Percentiles rank a stretch among this genome's conserved stretches.
These are phyloP conservation scores for Cepaea hortensis DNA, from an alignment of 2,888 invertebrate species.

Conservation along the genomic window DNA sequence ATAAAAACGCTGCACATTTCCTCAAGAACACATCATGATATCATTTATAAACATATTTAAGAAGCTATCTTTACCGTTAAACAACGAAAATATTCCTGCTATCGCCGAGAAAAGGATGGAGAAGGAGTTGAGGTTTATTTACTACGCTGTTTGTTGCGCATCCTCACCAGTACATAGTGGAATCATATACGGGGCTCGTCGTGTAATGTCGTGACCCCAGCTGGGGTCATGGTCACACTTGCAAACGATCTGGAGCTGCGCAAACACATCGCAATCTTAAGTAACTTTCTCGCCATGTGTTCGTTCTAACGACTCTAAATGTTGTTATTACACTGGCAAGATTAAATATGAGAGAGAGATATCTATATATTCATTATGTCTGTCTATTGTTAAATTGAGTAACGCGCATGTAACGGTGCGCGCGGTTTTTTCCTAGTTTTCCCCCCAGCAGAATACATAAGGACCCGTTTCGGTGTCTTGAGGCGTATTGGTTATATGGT, in stretches of 20 bases:
- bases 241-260: conserved; percentile 14
- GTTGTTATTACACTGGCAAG: no score
- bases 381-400: no score
- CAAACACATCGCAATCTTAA: neutral
- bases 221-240: conserved; percentile 26
- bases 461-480: no score
- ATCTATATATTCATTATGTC: no score
- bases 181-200: conserved; percentile 23
- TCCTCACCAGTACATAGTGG: conserved; percentile 2
- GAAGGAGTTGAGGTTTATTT: conserved; percentile 1
- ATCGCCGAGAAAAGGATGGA: neutral
- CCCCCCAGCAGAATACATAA: no score
- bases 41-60: neutral
- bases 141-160: conserved; percentile 15
- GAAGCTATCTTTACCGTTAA: neutral
- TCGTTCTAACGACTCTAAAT: no score
- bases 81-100: neutral
- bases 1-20: neutral
- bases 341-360: no score
- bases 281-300: no score
- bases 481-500: no score
- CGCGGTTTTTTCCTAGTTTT: no score
- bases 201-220: conserved; percentile 26
- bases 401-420: no score
- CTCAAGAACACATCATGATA: neutral